phyloP scores from a whole-genome alignment of 2,113 vertebrate species.

The Axis porcinus region DNA sequence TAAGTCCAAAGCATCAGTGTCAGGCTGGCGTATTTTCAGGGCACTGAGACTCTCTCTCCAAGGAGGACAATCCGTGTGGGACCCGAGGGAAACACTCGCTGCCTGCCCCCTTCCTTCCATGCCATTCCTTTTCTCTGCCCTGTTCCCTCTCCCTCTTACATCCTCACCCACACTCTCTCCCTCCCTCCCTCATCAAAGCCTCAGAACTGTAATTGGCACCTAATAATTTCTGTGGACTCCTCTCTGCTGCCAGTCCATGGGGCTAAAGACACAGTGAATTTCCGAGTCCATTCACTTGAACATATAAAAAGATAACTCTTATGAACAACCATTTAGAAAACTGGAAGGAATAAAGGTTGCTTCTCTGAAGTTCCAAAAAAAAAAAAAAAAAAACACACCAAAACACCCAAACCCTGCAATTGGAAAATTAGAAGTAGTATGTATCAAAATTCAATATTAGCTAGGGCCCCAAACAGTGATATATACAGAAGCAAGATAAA shows the following conservation, averaged over 20 bases:
- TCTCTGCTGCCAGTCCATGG: accelerated
- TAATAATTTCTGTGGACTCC: not conserved
- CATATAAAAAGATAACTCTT: not conserved
- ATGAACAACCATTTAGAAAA: not conserved
- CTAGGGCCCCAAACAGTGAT: not conserved
- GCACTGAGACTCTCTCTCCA: not conserved
- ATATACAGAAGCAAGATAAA: not conserved
- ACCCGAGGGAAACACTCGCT: accelerated
- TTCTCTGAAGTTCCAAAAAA: not conserved
- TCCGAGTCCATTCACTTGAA: not conserved
- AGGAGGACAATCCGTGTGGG: not conserved
- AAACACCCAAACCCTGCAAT: not conserved
- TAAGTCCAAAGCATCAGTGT: not conserved
- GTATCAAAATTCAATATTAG: not conserved
- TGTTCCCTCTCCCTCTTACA: not conserved
- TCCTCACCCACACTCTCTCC: not conserved
- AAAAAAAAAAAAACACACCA: not conserved
- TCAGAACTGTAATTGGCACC: not conserved
- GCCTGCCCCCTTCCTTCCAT: not conserved
- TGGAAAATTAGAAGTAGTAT: not conserved
- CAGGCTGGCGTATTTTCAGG: not conserved
- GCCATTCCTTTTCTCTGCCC: not conserved
- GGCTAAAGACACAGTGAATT: not conserved
- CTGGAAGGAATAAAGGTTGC: not conserved
- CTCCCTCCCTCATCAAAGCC: not conserved